Evolutionary conservation across 2,113 vertebrate species (phyloP).

Genomic region (Nestor notabilis): DNA sequence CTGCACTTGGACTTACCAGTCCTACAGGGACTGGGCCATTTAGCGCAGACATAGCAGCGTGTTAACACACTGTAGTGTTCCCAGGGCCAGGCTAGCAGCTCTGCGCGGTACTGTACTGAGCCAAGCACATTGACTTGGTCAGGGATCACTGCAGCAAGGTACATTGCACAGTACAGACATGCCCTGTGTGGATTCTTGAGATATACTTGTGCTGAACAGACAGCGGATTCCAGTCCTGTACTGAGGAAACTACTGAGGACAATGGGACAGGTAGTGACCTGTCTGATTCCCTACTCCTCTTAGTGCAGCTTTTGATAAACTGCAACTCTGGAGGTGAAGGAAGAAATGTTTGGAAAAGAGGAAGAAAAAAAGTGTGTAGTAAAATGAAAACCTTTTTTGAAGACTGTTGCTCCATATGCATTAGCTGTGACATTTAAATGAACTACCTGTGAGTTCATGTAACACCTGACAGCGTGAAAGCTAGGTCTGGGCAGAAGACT

Average conservation of each 20-base stretch:
- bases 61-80: neutral
- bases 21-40: neutral
- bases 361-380: neutral
- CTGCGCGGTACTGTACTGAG: neutral
- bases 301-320: neutral
- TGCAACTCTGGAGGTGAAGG: neutral
- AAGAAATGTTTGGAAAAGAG: neutral
- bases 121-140: neutral
- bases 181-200: neutral
- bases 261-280: neutral
- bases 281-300: neutral
- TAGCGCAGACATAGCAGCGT: accelerated
- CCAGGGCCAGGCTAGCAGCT: neutral
- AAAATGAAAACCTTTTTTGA: neutral
- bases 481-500: neutral
- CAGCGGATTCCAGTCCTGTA: neutral
- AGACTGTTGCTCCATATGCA: neutral
- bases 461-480: neutral
- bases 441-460: neutral
- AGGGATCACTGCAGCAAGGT: neutral
- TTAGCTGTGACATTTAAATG: neutral
- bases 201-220: neutral
- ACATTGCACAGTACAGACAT: neutral
- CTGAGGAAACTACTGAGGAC: neutral
- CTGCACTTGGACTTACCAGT: neutral